Conservation (phyloP, 2,797 vertebrate genomes). For the Chelon labrosus region DNA sequence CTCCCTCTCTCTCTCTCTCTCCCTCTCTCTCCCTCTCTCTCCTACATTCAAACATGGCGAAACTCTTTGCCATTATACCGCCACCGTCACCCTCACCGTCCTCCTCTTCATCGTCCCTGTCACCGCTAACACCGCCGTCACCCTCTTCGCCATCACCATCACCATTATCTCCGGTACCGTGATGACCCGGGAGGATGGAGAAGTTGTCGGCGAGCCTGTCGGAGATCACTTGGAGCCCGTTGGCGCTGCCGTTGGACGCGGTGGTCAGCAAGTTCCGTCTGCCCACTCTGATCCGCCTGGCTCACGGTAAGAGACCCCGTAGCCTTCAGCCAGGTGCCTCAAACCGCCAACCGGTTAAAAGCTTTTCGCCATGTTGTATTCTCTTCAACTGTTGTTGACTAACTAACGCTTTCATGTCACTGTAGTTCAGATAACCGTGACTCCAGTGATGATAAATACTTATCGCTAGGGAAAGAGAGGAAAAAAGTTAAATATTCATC, state of each 20-base stretch:
- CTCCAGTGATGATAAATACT: neutral
- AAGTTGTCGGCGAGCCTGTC: constrained; percentile 92
- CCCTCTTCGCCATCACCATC: constrained; percentile 24
- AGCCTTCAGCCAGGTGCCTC: neutral
- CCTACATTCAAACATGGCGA: constrained; percentile 80
- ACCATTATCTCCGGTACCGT: constrained; percentile 71
- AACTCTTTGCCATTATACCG: constrained; percentile 67
- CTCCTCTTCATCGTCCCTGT: neutral
- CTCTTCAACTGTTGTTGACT: constrained; percentile 2
- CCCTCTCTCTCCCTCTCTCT: constrained; percentile 36
- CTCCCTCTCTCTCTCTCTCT: too few species aligned
- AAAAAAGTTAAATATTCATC: fast-evolving
- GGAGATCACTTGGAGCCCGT: constrained; percentile 93
- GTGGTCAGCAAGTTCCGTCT: constrained; percentile 95
- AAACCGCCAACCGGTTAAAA: neutral
- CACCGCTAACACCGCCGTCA: neutral
- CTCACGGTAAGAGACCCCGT: constrained; percentile 86
- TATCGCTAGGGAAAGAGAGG: neutral
- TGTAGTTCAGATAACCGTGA: neutral
- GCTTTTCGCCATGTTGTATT: neutral
- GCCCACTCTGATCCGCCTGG: constrained; percentile 92
- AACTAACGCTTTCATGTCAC: neutral
- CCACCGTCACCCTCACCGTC: constrained; percentile 34
- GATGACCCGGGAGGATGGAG: constrained; percentile 93
- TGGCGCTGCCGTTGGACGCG: constrained; percentile 93